Base-by-base conservation (phyloP, 2,888 invertebrate species). In the Adelognathus sp. region DNA sequence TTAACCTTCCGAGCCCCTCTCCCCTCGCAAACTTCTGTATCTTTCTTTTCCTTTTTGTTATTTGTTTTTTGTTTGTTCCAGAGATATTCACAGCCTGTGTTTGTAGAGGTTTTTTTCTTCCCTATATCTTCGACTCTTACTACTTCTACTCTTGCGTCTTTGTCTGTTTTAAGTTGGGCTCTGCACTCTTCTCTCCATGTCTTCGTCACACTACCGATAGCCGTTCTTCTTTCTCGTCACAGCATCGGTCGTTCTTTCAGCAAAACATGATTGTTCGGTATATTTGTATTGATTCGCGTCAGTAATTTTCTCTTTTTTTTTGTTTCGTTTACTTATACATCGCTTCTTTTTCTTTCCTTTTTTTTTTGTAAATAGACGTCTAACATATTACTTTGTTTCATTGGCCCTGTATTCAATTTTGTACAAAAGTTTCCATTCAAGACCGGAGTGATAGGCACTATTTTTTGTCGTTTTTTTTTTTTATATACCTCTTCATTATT, bases 351-450 rank as follows among this genome's bases (percentile, higher is more conserved):
- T 58, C 44, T 58, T 80, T 75, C 50, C 16, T 41, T 61, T 31
- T 77, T 77, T 79, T 79, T 82, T 77, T 83, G 82, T 86, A 86
- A 86, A 87, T 86, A 86, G 79, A 84, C 82, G 81, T 84, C 83
- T 86, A 86, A 85, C 83, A 82, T 83, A 75, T 76, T 74, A 70
- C 58, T 83, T 86, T 85, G 83, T 83, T 83, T 77, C 85, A 82
- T 89, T 87, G 88, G 89, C 89, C 89, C 90, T 90, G 89, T 88
- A 88, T 88, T 88, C 77, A 88, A 90, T 87, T 90, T 90, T 90
- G 90, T 90, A 90, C 90, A 87, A 88, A 83, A 80, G 86, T 88
- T 88, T 80, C 80, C 82, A 74, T 82, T 87, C 85, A 86, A 87
- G 82, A 87, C 86, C 84, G 85, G 85, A 85, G 86, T 85, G 86